Evolutionary conservation across 2,113 vertebrate genomes (phyloP).

Genomic region (Speoplatyrhinus poulsoni): DNA sequence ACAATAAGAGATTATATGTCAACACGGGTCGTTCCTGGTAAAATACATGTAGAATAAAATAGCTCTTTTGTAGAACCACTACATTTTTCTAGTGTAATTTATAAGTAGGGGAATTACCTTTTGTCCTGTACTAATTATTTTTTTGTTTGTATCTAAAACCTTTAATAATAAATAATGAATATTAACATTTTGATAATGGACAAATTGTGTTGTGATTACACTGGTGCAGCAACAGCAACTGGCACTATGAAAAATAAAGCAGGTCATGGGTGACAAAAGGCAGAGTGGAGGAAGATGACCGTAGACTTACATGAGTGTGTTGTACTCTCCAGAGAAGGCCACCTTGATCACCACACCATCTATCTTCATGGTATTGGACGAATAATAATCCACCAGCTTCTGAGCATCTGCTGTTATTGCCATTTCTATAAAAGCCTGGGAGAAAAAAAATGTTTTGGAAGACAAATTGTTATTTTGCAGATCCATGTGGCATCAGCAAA

Average conservation of each 20-base stretch:
- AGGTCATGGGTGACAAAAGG: neutral
- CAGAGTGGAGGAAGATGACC: neutral
- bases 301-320: conserved; percentile 63
- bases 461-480: neutral
- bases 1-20: too few species aligned
- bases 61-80: too few species aligned
- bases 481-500: too few species aligned
- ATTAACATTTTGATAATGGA: too few species aligned
- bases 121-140: too few species aligned
- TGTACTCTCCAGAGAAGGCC: conserved; percentile 66
- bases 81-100: too few species aligned
- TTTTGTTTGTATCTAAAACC: too few species aligned
- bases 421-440: conserved; percentile 75
- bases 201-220: too few species aligned
- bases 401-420: conserved; percentile 52
- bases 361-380: conserved; percentile 59
- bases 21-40: neutral
- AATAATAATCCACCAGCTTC: conserved; percentile 70
- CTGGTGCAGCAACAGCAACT: neutral
- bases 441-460: neutral
- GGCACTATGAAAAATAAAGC: neutral
- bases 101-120: too few species aligned
- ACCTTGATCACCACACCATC: conserved; percentile 58
- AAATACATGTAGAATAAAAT: neutral
- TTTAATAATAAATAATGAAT: too few species aligned